These are phyloP conservation scores for Fragum sueziense DNA, from an alignment of 2,888 invertebrate genomes.

Conservation along the genomic window DNA sequence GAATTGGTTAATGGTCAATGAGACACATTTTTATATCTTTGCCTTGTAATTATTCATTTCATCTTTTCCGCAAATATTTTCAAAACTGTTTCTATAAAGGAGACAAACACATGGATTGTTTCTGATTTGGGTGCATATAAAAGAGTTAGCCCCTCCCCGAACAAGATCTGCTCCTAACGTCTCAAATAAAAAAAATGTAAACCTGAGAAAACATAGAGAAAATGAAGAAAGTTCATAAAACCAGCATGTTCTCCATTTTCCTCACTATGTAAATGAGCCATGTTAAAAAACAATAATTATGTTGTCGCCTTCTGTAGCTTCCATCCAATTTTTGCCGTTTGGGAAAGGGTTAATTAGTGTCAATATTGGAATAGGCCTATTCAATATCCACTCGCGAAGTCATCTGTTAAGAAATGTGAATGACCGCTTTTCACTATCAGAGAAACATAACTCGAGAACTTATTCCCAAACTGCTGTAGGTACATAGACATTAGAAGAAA, in stretches of 20 bases:
- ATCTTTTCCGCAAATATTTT: too few species aligned
- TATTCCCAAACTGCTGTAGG: too few species aligned
- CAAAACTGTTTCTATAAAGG: too few species aligned
- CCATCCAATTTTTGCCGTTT: neutral
- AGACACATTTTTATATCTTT: too few species aligned
- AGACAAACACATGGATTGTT: too few species aligned
- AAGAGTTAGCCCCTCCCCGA: too few species aligned
- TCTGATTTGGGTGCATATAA: too few species aligned
- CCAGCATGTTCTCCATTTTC: conserved; percentile 3
- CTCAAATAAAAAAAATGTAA: too few species aligned
- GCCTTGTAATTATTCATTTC: too few species aligned
- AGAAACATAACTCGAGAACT: too few species aligned
- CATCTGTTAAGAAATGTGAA: neutral
- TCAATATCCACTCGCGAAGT: neutral
- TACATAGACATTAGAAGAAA: neutral
- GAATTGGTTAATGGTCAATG: neutral
- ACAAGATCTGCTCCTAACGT: too few species aligned
- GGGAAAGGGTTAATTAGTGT: neutral
- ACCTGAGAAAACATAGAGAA: neutral
- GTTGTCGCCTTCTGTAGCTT: neutral
- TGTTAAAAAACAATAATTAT: neutral
- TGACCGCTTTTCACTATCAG: neutral
- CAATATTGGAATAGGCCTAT: neutral
- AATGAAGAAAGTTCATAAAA: neutral
- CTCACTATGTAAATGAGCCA: neutral